Conservation (phyloP, 2,797 vertebrate genomes). For the Cyprinodon diabolis region DNA sequence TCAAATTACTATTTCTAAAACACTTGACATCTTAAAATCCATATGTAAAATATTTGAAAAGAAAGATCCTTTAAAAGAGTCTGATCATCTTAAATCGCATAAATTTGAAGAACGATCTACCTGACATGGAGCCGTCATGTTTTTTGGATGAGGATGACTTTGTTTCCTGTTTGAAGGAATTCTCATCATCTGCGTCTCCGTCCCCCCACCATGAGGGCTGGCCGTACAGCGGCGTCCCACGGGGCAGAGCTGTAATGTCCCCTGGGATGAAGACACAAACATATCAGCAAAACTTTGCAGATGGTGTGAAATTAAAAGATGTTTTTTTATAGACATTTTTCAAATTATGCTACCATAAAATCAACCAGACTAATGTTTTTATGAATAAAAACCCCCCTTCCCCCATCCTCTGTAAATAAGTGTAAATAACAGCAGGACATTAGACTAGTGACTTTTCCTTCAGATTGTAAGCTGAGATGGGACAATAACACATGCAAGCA, state of each 20-base stretch:
- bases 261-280: constrained; percentile 48
- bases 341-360: constrained; percentile 18
- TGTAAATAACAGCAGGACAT: constrained; percentile 33
- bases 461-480: constrained; percentile 24
- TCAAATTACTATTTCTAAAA: too few species aligned
- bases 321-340: background rate
- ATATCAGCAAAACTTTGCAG: constrained; percentile 12
- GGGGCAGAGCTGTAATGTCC: constrained; percentile 89
- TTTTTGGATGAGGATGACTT: constrained; percentile 84
- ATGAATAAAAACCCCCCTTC: constrained; percentile 29
- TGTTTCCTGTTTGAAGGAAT: constrained; percentile 87
- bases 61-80: background rate
- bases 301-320: constrained; percentile 2
- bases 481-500: constrained; percentile 1
- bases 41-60: background rate
- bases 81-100: background rate
- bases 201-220: constrained; percentile 99
- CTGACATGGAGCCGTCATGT: constrained; percentile 81
- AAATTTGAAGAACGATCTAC: constrained; percentile 66
- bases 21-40: background rate
- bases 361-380: constrained; percentile 43
- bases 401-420: background rate
- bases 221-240: constrained; percentile 95
- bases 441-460: constrained; percentile 4
- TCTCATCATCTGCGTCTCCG: constrained; percentile 92